A percentile compares a stretch with the other conserved stretches of the same genome.
Evolutionary conservation across 1,140 invertebrate genomes (phyloP).

Genomic region (Galleria mellonella): DNA sequence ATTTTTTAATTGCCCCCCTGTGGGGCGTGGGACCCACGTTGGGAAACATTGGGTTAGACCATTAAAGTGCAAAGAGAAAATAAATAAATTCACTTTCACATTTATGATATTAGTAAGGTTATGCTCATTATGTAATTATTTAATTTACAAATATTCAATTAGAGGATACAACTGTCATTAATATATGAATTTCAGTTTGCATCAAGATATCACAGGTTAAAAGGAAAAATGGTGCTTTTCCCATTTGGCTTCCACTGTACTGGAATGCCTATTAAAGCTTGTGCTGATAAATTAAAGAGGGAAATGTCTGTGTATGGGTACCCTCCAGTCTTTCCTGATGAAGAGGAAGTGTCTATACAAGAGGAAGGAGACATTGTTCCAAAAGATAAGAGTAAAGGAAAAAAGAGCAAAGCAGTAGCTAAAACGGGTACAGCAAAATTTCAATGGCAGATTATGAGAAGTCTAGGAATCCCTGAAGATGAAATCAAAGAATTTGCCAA

Average conservation of each 20-base stretch:
- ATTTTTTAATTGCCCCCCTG: no score
- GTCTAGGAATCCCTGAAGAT: slow-evolving; percentile 90
- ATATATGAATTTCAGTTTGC: slow-evolving; percentile 92
- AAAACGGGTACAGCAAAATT: slow-evolving; percentile 93
- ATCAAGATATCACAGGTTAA: slow-evolving; percentile 90
- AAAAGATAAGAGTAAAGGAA: slow-evolving; percentile 97
- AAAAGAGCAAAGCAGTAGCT: slow-evolving; percentile 98
- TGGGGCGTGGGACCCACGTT: no score
- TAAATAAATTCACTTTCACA: no score
- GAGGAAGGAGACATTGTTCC: slow-evolving; percentile 78
- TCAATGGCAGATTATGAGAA: slow-evolving; percentile 99
- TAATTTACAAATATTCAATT: no score
- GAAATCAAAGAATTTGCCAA: slow-evolving; percentile 97
- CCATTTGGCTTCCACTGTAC: slow-evolving; percentile 99
- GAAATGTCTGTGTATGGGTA: slow-evolving; percentile 95
- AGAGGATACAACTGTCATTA: no score
- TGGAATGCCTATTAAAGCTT: slow-evolving; percentile 97
- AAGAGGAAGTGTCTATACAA: slow-evolving; percentile 62
- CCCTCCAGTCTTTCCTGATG: slow-evolving; percentile 92
- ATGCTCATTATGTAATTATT: no score
- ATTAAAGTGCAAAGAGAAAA: no score
- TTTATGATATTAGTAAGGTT: no score
- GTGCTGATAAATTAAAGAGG: slow-evolving; percentile 97
- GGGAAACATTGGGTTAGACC: no score
- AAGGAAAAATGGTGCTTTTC: slow-evolving; percentile 94